These are phyloP conservation scores for Ctenicera cuprea DNA, from an alignment of 2,888 invertebrate species.

Conservation along the genomic window DNA sequence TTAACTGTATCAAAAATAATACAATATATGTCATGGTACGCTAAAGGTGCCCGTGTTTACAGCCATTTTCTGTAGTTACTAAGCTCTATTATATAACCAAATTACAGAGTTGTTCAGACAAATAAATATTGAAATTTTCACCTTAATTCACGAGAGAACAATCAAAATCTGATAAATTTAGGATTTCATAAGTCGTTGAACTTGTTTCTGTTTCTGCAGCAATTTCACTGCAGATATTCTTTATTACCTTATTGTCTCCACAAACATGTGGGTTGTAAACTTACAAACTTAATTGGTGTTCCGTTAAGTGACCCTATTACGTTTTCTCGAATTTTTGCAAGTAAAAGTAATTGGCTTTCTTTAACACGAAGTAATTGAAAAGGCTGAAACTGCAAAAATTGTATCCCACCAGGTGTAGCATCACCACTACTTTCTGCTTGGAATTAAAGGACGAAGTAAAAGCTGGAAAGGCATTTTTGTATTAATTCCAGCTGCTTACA, in stretches of 20 bases:
- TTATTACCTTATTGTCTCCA: constrained; percentile 49
- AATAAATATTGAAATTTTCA: background rate
- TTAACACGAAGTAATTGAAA: constrained; percentile 20
- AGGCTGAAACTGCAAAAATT: background rate
- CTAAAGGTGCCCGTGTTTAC: too few relatives aligned
- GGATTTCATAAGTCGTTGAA: constrained; percentile 6
- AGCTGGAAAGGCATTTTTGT: background rate
- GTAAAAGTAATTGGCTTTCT: constrained; percentile 39
- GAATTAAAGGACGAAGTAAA: background rate
- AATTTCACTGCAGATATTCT: constrained; percentile 45
- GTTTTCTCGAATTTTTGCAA: constrained; percentile 18
- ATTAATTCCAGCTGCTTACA: background rate
- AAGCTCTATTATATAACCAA: too few relatives aligned
- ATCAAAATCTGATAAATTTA: background rate
- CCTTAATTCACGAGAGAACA: constrained; percentile 5
- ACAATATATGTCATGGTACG: too few relatives aligned
- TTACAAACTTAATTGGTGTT: constrained; percentile 43
- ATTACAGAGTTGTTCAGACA: background rate
- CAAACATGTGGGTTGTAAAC: constrained; percentile 27
- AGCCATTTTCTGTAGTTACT: background rate
- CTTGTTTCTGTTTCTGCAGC: constrained; percentile 15
- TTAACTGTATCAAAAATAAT: too few relatives aligned
- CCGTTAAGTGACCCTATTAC: constrained; percentile 36
- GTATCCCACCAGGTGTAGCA: background rate
- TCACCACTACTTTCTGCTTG: too few relatives aligned